These are phyloP conservation scores for Drosophila dives DNA, from an alignment of 2,888 invertebrate genomes.

Conservation along the genomic window DNA sequence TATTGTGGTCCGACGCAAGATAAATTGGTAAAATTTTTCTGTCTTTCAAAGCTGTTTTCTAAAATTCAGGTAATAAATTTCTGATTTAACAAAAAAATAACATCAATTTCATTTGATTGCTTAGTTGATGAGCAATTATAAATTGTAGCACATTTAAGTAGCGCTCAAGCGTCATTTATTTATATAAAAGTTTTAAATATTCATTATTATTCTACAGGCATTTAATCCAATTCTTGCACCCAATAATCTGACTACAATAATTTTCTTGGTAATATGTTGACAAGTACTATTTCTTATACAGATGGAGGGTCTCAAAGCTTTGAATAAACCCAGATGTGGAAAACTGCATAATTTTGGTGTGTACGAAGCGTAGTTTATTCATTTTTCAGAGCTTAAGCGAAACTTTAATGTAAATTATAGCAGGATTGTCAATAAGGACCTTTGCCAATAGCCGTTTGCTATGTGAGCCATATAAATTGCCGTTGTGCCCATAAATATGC, in stretches of 20 bases:
- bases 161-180: neutral
- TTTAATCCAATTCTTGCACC: neutral
- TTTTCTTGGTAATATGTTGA: neutral
- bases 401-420: slow-evolving; percentile 45
- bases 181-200: neutral
- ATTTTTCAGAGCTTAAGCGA: neutral
- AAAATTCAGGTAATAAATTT: neutral
- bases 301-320: neutral
- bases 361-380: neutral
- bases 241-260: neutral
- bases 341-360: neutral
- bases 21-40: neutral
- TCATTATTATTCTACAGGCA: neutral
- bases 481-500: slow-evolving; percentile 70
- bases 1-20: neutral
- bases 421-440: slow-evolving; percentile 36
- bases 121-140: neutral
- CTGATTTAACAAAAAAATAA: neutral
- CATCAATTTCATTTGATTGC: neutral
- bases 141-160: no score
- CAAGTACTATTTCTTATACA: neutral
- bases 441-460: slow-evolving; percentile 43
- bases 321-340: neutral
- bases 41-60: neutral
- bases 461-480: slow-evolving; percentile 66